A percentile compares a stretch with the other conserved stretches of the same genome.
Conservation (phyloP, 2,797 vertebrate species). For the Alosa sapidissima region DNA sequence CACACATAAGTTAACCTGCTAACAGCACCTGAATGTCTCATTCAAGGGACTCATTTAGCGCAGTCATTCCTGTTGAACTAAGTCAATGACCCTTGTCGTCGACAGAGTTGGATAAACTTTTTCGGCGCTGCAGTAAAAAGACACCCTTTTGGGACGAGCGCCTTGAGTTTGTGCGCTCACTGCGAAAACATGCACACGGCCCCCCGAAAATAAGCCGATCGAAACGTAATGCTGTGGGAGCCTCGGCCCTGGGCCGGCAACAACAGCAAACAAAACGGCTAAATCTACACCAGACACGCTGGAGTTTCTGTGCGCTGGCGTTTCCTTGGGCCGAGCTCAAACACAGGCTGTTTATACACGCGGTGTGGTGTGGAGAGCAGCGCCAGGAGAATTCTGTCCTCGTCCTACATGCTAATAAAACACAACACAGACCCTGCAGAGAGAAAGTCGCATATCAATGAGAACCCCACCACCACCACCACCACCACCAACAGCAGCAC, state of each 20-base stretch:
- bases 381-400: slow-evolving; percentile 38
- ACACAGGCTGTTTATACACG: slow-evolving; percentile 31
- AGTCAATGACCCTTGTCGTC: not conserved
- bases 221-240: not conserved
- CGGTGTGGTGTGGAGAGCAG: slow-evolving; percentile 36
- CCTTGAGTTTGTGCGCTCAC: not conserved
- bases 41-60: not conserved
- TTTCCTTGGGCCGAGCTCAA: slow-evolving; percentile 32
- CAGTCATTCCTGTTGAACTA: not conserved
- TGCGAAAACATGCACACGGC: not conserved
- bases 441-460: slow-evolving; percentile 28
- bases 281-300: slow-evolving; percentile 15
- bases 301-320: not conserved
- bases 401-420: slow-evolving; percentile 34
- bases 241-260: not conserved
- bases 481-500: not conserved
- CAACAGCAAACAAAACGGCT: slow-evolving; percentile 11
- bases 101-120: not conserved
- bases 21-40: slow-evolving; percentile 6
- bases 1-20: slow-evolving; percentile 25
- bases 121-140: not conserved
- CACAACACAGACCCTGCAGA: slow-evolving; percentile 29
- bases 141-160: not conserved
- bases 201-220: not conserved
- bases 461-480: not conserved